These are phyloP conservation scores for Dendroctonus ponderosae DNA, from an alignment of 1,140 invertebrate genomes.

Conservation along the genomic window DNA sequence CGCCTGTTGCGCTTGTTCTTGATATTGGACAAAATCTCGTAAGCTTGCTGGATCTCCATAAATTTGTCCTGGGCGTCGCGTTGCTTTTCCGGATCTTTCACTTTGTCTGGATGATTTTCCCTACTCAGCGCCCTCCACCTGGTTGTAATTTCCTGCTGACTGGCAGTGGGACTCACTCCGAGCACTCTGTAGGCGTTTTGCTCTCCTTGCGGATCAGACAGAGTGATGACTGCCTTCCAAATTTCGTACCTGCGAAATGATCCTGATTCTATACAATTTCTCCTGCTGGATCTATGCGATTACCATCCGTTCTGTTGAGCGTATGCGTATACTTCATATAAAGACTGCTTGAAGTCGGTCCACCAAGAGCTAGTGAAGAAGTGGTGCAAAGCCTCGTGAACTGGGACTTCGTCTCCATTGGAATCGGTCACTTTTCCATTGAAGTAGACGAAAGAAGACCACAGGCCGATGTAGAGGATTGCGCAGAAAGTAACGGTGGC, in stretches of 20 bases:
- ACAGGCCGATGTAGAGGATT: constrained; percentile 70
- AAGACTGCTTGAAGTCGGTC: constrained; percentile 70
- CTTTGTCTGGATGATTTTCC: constrained; percentile 92
- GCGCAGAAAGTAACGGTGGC: constrained; percentile 59
- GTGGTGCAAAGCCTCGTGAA: constrained; percentile 84
- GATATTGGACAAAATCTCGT: constrained; percentile 83
- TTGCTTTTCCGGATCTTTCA: constrained; percentile 67
- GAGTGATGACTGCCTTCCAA: constrained; percentile 82
- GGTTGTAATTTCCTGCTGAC: constrained; percentile 81
- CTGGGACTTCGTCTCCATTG: constrained; percentile 82
- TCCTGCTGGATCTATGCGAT: background rate
- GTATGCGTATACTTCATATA: constrained; percentile 61
- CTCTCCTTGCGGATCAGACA: constrained; percentile 86
- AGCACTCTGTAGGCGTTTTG: constrained; percentile 85
- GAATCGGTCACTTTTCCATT: constrained; percentile 84
- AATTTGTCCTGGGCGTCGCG: constrained; percentile 78
- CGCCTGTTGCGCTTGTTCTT: constrained; percentile 69
- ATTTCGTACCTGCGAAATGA: constrained; percentile 59
- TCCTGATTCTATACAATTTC: background rate
- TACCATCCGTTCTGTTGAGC: constrained; percentile 49
- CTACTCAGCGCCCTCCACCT: constrained; percentile 78
- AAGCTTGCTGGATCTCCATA: constrained; percentile 91
- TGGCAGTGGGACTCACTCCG: constrained; percentile 69
- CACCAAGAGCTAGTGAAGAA: constrained; percentile 86
- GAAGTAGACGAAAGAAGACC: constrained; percentile 81